Conservation (phyloP, 2,888 invertebrate species). For the Plusia festucae region DNA sequence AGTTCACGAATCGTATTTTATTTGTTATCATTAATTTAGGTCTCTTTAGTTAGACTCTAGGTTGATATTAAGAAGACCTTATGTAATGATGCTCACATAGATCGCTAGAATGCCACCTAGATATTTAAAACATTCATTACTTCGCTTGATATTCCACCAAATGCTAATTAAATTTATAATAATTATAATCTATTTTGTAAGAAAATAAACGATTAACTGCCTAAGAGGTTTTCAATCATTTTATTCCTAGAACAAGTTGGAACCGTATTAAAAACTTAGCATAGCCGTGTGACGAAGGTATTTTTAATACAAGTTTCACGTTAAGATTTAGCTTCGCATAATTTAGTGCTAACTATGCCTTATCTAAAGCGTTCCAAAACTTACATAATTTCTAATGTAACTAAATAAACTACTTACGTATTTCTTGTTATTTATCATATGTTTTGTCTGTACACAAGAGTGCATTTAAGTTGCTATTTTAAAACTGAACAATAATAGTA, state of each 20-base stretch:
- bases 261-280: constrained; percentile 60
- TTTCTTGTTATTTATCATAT: constrained; percentile 65
- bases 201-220: constrained; percentile 8
- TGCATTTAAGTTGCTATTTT: constrained; percentile 75
- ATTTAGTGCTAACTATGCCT: constrained; percentile 73
- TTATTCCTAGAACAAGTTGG: constrained; percentile 44
- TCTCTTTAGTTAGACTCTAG: constrained; percentile 21
- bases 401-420: constrained; percentile 48
- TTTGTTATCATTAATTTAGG: constrained; percentile 6
- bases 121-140: constrained; percentile 20
- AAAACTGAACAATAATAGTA: constrained; percentile 83
- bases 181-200: constrained; percentile 25
- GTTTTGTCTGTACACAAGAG: constrained; percentile 61
- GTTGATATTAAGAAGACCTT: no score
- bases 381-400: constrained; percentile 59
- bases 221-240: constrained; percentile 31
- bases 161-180: no score
- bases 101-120: constrained; percentile 39
- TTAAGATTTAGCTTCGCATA: constrained; percentile 64
- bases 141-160: constrained; percentile 19
- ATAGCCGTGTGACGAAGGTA: constrained; percentile 38
- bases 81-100: constrained; percentile 36
- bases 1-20: no score
- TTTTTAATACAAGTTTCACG: constrained; percentile 26
- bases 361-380: constrained; percentile 62